Evolutionary conservation across 2,888 invertebrate genomes (phyloP).

Genomic region (Pandemis corylana): DNA sequence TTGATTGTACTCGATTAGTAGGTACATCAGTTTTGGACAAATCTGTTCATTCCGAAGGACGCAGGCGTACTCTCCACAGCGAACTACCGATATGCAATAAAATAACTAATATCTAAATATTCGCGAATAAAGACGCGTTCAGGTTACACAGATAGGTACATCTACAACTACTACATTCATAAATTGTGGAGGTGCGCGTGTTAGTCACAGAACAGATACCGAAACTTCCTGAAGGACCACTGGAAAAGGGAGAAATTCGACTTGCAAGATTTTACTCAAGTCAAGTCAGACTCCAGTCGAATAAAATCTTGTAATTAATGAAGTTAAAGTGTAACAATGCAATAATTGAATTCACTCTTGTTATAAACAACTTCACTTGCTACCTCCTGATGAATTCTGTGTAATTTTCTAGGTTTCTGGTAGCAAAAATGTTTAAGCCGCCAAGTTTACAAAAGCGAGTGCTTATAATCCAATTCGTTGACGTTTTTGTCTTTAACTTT

Average conservation of each 20-base stretch:
- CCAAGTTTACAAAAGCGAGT: not conserved
- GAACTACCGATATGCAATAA: too few species aligned
- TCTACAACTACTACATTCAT: too few species aligned
- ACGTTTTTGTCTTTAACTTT: not conserved
- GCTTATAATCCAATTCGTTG: not conserved
- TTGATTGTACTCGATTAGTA: not conserved
- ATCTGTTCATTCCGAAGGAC: too few species aligned
- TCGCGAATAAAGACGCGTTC: too few species aligned
- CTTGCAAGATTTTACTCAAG: not conserved
- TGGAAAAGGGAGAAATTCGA: not conserved
- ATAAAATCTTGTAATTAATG: not conserved
- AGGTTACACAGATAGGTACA: too few species aligned
- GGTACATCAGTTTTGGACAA: not conserved
- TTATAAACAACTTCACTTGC: not conserved
- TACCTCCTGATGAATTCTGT: not conserved
- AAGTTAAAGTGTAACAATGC: not conserved
- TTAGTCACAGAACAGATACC: too few species aligned
- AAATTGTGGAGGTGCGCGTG: too few species aligned
- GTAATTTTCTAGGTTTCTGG: not conserved
- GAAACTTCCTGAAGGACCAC: not conserved
- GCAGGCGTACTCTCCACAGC: too few species aligned
- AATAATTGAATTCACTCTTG: not conserved
- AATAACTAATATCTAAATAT: too few species aligned
- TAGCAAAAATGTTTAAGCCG: not conserved
- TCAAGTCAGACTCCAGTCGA: not conserved